These are phyloP conservation scores for Melanotaenia parkinsoni DNA, from an alignment of 2,797 vertebrate genomes.

Conservation along the genomic window DNA sequence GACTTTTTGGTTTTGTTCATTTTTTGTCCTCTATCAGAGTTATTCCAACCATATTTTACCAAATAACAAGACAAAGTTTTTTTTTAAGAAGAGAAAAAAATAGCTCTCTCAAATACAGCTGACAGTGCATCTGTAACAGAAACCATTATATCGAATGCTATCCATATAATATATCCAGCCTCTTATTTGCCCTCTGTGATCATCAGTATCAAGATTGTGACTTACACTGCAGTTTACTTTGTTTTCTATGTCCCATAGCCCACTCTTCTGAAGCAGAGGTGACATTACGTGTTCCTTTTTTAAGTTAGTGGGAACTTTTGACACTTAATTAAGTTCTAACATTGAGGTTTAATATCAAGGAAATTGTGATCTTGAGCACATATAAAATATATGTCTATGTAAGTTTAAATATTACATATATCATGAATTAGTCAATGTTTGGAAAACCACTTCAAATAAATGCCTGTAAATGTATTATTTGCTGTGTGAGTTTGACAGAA, in stretches of 20 bases:
- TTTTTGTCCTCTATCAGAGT: not conserved
- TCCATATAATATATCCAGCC: constrained; percentile 1
- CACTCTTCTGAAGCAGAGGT: not conserved
- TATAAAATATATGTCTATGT: no score
- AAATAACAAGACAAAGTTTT: constrained; percentile 17
- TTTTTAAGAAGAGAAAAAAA: not conserved
- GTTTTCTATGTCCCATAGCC: not conserved
- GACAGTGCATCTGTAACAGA: constrained; percentile 21
- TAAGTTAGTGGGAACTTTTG: not conserved
- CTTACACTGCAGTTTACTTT: not conserved
- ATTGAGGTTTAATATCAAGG: no score
- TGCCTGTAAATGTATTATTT: no score
- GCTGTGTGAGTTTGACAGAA: no score
- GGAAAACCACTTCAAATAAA: no score
- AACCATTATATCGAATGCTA: constrained; percentile 17
- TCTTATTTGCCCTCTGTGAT: constrained; percentile 7
- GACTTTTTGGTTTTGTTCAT: not conserved
- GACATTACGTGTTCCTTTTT: not conserved
- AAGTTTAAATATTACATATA: no score
- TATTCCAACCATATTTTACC: constrained; percentile 13
- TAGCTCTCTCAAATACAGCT: constrained; percentile 28
- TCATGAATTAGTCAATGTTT: no score
- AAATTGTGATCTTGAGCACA: no score
- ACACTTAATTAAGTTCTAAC: no score
- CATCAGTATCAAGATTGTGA: constrained; percentile 1